Evolutionary conservation across 2,797 vertebrate genomes (phyloP), one percentile per base, ranked within the genome.

Genomic region (Chaetophractus vellerosus): DNA sequence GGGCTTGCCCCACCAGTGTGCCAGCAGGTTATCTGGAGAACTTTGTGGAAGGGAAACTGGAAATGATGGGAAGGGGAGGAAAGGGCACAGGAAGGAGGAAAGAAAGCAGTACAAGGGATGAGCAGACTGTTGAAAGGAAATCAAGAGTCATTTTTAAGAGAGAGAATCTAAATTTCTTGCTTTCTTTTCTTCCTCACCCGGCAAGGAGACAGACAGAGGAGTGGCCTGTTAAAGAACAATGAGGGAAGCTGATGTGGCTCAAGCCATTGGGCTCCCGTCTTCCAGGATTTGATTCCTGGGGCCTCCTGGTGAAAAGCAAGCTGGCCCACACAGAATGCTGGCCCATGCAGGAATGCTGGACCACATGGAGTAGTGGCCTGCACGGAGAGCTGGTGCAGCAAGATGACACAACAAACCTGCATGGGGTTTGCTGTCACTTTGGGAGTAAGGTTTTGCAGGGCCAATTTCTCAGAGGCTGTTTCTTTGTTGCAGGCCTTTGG

Each of bases 61-160:
- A 95, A 80, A 63, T 71, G 45, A 85, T 31, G 45, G 33, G 48
- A 78, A 87, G 59, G 23, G 19, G 26, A 87, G 31, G 8, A 90
- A 41, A 76, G 19, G 26, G n/a, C 21, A 36, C 2, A 36, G 55
- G 33, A 93, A 31, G 36, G 15, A 72, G 28, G 41, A 80, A 76
- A 88, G 64, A 80, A 61, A 66, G 31, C 21, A 38, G 23, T 16
- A 36, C n/a, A 45, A 64, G 14, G 38, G 50, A 86, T 59, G 64
- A 89, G 26, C 71, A 96, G 38, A 55, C 59, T 76, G 41, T 48
- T 26, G 74, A 61, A 81, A 61, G 36, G 66, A 75, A 85, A n/a
- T n/a, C n/a, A n/a, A n/a, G n/a, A n/a, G n/a, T n/a, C 28, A 24
- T 88, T 85, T 85, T 57, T 63, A 88, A 69, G 31, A 76, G 24